Evolutionary conservation across 2,113 vertebrate genomes (phyloP).

Genomic region (Leucosticte australis): DNA sequence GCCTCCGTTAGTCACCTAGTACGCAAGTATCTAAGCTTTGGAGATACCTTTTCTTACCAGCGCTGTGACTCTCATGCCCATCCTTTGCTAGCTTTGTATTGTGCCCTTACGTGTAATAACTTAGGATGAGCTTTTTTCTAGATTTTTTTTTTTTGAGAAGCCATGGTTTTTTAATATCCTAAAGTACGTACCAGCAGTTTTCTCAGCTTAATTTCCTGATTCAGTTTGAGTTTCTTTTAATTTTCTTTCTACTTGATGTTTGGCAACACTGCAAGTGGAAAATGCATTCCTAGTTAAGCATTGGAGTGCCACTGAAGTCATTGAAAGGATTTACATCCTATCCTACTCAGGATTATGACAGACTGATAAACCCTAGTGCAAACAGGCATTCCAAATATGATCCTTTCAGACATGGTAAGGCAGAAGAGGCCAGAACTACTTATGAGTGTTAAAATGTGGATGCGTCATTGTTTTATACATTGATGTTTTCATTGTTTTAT

Average conservation of each 20-base stretch:
- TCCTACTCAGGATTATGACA: background rate
- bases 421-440: background rate
- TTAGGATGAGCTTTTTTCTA: background rate
- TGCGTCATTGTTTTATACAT: background rate
- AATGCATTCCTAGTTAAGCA: background rate
- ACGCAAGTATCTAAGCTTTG: background rate
- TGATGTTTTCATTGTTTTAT: background rate
- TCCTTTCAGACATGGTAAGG: background rate
- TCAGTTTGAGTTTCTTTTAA: background rate
- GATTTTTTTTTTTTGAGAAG: background rate
- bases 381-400: background rate
- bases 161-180: background rate
- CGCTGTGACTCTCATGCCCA: rapidly evolving
- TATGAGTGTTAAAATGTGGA: background rate
- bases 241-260: background rate
- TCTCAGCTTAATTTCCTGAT: background rate
- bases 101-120: rapidly evolving
- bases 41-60: no score
- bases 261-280: background rate
- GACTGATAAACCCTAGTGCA: background rate
- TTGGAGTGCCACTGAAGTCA: background rate
- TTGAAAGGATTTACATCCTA: background rate
- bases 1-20: background rate
- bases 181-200: rapidly evolving
- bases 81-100: no score